Evolutionary conservation across 2,113 vertebrate species (phyloP).

Genomic region (Ophiodon elongatus): DNA sequence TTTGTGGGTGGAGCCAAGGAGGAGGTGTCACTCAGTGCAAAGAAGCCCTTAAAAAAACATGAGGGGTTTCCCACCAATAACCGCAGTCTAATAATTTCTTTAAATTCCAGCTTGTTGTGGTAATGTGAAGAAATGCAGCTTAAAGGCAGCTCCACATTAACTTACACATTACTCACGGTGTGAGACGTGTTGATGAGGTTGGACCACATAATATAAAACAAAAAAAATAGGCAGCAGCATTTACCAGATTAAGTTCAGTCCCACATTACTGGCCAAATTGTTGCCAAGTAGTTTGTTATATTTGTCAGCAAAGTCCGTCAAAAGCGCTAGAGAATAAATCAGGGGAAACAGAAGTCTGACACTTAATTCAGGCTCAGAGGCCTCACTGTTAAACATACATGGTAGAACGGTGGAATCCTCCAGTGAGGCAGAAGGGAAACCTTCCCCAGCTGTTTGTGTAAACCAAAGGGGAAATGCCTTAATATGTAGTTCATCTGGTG

Average conservation of each 20-base stretch:
- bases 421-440: neutral
- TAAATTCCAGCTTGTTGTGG: neutral
- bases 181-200: neutral
- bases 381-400: too few relatives aligned
- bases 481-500: neutral
- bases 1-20: neutral
- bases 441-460: too few relatives aligned
- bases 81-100: neutral
- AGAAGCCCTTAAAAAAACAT: neutral
- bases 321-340: neutral
- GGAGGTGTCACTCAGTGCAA: neutral
- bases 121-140: neutral
- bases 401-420: neutral
- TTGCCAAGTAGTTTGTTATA: neutral
- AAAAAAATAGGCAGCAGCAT: neutral
- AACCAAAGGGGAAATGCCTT: neutral
- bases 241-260: neutral
- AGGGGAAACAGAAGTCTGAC: neutral
- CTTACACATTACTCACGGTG: neutral
- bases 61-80: neutral
- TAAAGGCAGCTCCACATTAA: neutral
- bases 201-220: neutral
- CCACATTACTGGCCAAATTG: neutral
- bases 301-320: neutral
- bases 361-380: neutral